Conservation (phyloP, 1,140 invertebrate species). For the Chionoecetes opilio region DNA sequence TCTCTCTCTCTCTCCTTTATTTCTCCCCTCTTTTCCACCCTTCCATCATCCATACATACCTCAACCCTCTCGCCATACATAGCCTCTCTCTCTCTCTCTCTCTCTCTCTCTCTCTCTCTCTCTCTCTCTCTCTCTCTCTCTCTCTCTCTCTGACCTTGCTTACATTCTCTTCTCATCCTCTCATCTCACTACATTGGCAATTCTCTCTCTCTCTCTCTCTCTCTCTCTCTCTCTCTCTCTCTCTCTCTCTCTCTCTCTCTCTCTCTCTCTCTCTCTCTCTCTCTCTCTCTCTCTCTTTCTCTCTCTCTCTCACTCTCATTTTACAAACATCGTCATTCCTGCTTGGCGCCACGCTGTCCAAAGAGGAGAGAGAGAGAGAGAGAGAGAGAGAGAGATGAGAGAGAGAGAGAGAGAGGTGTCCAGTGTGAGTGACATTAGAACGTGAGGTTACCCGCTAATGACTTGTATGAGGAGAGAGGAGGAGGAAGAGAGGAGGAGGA, state of each 20-base stretch:
- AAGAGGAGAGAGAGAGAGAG: neutral
- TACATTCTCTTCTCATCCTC: neutral
- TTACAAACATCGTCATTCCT: neutral
- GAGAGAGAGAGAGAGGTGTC: neutral
- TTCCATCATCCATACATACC: neutral
- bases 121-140: neutral
- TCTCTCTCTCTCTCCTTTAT: slow-evolving; percentile 19
- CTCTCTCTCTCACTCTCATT: neutral
- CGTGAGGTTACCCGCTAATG: slow-evolving; percentile 25
- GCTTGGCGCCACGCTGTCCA: neutral
- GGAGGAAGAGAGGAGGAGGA: neutral
- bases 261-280: slow-evolving; percentile 54
- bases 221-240: neutral
- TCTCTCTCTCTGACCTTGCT: neutral
- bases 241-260: slow-evolving; percentile 49
- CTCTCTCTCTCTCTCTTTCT: slow-evolving; percentile 27
- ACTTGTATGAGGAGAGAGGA: slow-evolving; percentile 9
- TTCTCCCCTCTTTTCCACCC: neutral
- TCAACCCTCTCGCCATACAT: neutral
- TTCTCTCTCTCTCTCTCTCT: neutral
- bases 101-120: neutral
- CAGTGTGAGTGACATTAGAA: neutral
- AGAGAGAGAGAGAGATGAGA: too few species aligned
- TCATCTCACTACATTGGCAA: slow-evolving; percentile 6
- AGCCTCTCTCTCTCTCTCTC: neutral